Percentiles rank a stretch among this genome's conserved stretches.
These are phyloP conservation scores for Deilephila elpenor DNA, from an alignment of 2,888 invertebrate genomes.

Conservation along the genomic window DNA sequence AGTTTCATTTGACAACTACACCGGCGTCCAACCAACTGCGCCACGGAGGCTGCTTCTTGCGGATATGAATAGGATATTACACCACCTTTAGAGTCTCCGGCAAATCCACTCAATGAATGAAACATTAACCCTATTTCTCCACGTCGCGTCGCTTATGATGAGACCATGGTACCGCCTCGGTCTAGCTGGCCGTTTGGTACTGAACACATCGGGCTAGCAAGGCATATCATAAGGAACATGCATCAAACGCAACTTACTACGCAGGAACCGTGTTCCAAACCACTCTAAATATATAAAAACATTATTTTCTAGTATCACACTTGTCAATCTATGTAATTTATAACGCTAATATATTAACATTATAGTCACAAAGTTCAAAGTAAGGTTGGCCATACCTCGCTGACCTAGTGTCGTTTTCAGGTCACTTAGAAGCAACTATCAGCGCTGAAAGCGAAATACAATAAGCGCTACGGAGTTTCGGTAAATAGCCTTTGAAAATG, in stretches of 20 bases:
- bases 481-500: neutral
- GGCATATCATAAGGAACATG: neutral
- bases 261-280: neutral
- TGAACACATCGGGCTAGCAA: no score
- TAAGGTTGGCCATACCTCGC: constrained; percentile 10
- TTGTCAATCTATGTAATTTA: constrained; percentile 19
- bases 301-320: neutral
- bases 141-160: no score
- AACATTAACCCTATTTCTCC: no score
- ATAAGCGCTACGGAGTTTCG: neutral
- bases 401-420: constrained; percentile 17
- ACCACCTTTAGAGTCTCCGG: no score
- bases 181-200: no score
- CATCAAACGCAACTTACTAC: neutral
- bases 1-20: no score
- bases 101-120: no score
- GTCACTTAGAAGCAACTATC: constrained; percentile 18
- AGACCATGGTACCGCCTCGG: no score
- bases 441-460: constrained; percentile 29
- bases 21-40: no score
- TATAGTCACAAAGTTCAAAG: constrained; percentile 21
- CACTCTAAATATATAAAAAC: neutral
- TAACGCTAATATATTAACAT: constrained; percentile 13
- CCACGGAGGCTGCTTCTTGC: no score
- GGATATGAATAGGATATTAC: no score